Evolutionary conservation across 2,797 vertebrate genomes (phyloP), one percentile per base, ranked within the genome.

Genomic region (Chanos chanos): DNA sequence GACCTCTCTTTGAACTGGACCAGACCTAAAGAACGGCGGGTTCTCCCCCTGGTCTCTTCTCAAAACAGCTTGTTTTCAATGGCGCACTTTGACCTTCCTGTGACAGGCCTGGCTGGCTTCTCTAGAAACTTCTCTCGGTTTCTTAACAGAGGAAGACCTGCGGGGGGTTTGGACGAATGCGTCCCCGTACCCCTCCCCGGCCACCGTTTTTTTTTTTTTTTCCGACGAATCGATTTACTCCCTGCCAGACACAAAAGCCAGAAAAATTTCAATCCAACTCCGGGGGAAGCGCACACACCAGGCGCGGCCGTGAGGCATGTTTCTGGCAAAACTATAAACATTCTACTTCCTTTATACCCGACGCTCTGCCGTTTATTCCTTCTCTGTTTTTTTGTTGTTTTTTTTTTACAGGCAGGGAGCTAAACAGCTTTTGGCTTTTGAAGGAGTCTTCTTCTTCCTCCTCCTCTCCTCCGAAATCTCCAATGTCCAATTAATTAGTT

Each of bases 401-500:
- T n/a, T n/a, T n/a, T n/a, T n/a, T n/a, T n/a, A n/a, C n/a, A n/a
- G 36, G 36, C 36, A 39, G 15, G 7, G 34, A 34, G 4, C 15
- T 16, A n/a, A n/a, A n/a, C n/a, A n/a, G n/a, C n/a, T n/a, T n/a
- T n/a, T n/a, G n/a, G n/a, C n/a, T 53, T 3, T 51, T 19, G 44
- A 74, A 73, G 73, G 77, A 21, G 64, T 77, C 73, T 80, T 83
- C 74, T 68, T 68, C n/a, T n/a, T n/a, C n/a, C n/a, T n/a, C n/a
- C n/a, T n/a, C n/a, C n/a, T n/a, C n/a, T n/a, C n/a, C 31, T 57
- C 52, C 70, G 75, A 81, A 81, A 70, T 57, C 68, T 66, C 44
- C 66, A 57, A 76, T 67, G 72, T 82, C 79, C 74, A 57, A 84
- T 82, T 87, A 85, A 87, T 87, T 84, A 73, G 80, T 84, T 85